A percentile compares a stretch with the other conserved stretches of the same genome.
Conservation (phyloP, 2,113 vertebrate genomes). For the Vireo altiloquus region DNA sequence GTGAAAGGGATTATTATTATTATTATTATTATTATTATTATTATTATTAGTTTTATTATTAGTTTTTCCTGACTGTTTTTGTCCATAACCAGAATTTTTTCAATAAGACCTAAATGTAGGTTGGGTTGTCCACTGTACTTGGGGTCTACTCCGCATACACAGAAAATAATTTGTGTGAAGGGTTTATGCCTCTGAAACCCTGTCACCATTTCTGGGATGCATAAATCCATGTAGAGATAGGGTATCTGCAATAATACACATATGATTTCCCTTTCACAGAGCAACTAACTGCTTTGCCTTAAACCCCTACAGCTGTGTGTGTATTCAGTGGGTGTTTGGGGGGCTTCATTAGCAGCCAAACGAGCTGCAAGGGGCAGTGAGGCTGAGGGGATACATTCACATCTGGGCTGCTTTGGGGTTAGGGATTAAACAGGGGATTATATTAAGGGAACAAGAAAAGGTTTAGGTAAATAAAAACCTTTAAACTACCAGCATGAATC, state of each 20-base stretch:
- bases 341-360: neutral
- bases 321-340: neutral
- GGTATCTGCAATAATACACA: rapidly evolving
- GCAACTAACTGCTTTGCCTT: neutral
- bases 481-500: neutral
- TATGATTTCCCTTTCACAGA: neutral
- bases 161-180: neutral
- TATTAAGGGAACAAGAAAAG: neutral
- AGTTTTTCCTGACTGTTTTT: neutral
- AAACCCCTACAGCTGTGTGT: neutral
- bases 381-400: neutral
- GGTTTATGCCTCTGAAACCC: neutral
- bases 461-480: neutral
- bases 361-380: neutral
- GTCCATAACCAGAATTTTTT: neutral
- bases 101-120: neutral
- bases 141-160: neutral
- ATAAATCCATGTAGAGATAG: neutral
- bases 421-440: neutral
- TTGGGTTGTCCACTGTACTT: neutral
- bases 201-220: neutral
- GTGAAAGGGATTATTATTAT: neutral
- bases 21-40: too few relatives aligned
- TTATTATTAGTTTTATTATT: neutral
- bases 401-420: neutral